Evolutionary conservation across 2,888 invertebrate species (phyloP), one percentile per base, ranked within the genome.

Genomic region (Zele albiditarsus): DNA sequence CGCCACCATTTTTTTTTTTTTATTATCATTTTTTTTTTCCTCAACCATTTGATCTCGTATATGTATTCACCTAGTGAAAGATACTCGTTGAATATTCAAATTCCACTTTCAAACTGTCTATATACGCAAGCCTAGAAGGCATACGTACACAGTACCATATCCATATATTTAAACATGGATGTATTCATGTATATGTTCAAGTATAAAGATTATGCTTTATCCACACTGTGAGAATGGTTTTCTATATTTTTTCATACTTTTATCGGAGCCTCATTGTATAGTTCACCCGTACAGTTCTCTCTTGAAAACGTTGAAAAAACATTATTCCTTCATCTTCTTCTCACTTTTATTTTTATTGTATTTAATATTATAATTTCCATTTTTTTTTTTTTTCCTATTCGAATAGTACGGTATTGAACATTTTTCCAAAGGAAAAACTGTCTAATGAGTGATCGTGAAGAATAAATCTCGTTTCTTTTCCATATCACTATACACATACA

Each of bases 21-120:
- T 20, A 28, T 20, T 33, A 5, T 38, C n/a, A 42, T 42, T 20
- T 25, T 25, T 23, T 5, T 20, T 46, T 23, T 25, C 12, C 5
- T 16, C 20, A 12, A 25, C 25, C n/a, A 28, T 60, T 27, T 28
- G 27, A 27, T 28, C 60, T 38, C 25, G 20, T 20, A 20, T 23
- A 53, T 46, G 20, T 46, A 66, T 66, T 66, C 38, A 46, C 42
- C n/a, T 31, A 66, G 63, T 63, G 38, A 66, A 42, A 66, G 27
- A 66, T 46, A 25, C 66, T 66, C 66, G 25, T 66, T 66, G 66
- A 66, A 66, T 66, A 66, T 66, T 66, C 66, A 66, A 46, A 16
- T 23, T 66, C 8, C 31, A 23, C 53, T 53, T 53, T 23, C 1
- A 53, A 53, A 53, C n/a, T 2, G n/a, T 20, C 10, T 53, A 53